Base-by-base conservation (phyloP, 2,797 vertebrate species). In the Artibeus lituratus region DNA sequence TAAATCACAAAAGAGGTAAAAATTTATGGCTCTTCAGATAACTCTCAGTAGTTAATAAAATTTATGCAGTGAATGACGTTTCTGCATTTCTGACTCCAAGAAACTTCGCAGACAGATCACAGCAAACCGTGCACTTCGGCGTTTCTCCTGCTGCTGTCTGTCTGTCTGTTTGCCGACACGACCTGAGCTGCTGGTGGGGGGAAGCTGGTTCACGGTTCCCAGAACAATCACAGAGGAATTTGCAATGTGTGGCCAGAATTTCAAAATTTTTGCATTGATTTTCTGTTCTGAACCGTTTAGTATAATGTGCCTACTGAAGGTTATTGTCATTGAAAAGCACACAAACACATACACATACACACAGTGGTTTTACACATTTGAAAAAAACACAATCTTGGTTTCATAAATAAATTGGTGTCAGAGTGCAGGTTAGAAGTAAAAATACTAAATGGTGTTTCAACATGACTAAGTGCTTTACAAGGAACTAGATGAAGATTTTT, bases 261-360 rank as follows among this genome's bases (percentile, higher is more conserved):
- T 94, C 22, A 83, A 84, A 85, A 86, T 35, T 70, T 78, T 94
- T 92, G 92, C 49, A 86, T 87, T 80, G 57, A 62, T 88, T 96
- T 97, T 51, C 69, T 88, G 74, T 69, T 78, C 90, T 94, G 67
- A 80, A 59, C 55, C 35, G 67, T 77, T 95, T 91, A 69, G 22
- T 51, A 67, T 62, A 95, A 96, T 91, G 37, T 94, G 26, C 65
- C 65, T 80, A 59, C 44, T 87, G 47, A 78, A 51, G 37, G 49
- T 88, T 29, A 93, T 93, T 95, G 92, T 92, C 26, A 84, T 35
- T 91, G 14, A 80, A 88, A 81, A 88, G 73, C 24, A 51, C 7
- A 42, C 9, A 39, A 51, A 51, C 2, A 7, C 3, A 37, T 10
- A 83, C 26, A 9, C 9, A 44, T 39, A 55, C 18, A 59, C 42